phyloP scores from a whole-genome alignment of 2,797 vertebrate genomes.

The Phyllotis vaccarum region DNA sequence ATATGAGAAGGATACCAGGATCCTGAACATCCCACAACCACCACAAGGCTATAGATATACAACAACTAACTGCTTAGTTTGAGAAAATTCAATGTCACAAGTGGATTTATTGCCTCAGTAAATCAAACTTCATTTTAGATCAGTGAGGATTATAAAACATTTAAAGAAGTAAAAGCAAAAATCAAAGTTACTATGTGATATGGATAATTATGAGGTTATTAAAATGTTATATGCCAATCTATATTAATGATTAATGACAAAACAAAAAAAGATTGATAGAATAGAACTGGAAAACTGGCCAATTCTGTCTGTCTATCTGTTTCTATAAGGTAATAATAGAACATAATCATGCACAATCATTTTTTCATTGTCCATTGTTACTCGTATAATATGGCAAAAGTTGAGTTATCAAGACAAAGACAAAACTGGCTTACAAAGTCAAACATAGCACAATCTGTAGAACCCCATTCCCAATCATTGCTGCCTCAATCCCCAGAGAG shows the following conservation, averaged over 20 bases:
- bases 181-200: not conserved
- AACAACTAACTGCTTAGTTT: not conserved
- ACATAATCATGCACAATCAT: not conserved
- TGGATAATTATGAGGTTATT: not conserved
- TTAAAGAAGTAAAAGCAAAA: not conserved
- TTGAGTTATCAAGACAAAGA: not conserved
- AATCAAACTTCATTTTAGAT: not conserved
- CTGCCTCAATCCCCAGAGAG: too few relatives aligned
- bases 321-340: slow-evolving; percentile 30
- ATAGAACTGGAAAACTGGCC: not conserved
- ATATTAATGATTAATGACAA: not conserved
- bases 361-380: not conserved
- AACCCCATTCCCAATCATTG: too few relatives aligned
- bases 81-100: not conserved
- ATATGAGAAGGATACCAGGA: not conserved
- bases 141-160: not conserved
- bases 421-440: not conserved
- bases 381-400: not conserved
- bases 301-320: not conserved
- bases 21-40: not conserved
- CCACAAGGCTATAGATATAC: not conserved
- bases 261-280: not conserved
- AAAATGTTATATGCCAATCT: not conserved
- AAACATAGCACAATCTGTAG: not conserved
- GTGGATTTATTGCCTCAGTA: not conserved